These are phyloP conservation scores for Labia minor DNA, from an alignment of 2,888 invertebrate species.

Conservation along the genomic window DNA sequence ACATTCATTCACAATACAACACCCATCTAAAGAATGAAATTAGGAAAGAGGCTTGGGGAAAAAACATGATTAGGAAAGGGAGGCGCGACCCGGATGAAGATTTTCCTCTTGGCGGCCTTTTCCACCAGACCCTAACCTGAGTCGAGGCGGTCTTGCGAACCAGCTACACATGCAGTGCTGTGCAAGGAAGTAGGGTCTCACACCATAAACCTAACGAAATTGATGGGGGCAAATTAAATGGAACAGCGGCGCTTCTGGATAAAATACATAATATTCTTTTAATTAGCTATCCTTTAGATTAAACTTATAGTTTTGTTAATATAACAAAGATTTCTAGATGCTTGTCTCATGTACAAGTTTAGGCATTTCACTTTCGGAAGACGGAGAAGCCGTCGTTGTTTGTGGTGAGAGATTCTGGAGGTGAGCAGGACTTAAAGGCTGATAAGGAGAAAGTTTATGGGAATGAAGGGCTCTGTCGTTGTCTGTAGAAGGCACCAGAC, in stretches of 20 bases:
- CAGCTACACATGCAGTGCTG: slow-evolving; percentile 18
- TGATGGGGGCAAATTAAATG: slow-evolving; percentile 14
- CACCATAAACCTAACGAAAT: slow-evolving; percentile 13
- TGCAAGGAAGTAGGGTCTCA: slow-evolving; percentile 7
- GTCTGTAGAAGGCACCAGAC: slow-evolving; percentile 26
- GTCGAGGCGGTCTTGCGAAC: slow-evolving; percentile 13
- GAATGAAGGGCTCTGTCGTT: slow-evolving; percentile 24
- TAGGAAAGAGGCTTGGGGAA: slow-evolving; percentile 22
- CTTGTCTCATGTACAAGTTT: slow-evolving; percentile 61
- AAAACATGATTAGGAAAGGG: not conserved
- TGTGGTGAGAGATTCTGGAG: slow-evolving; percentile 28
- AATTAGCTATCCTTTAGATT: not conserved
- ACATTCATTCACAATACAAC: slow-evolving; percentile 29
- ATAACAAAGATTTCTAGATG: slow-evolving; percentile 40
- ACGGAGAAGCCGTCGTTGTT: slow-evolving; percentile 30
- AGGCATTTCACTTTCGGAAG: slow-evolving; percentile 41
- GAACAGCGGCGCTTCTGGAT: slow-evolving; percentile 8
- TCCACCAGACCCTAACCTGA: slow-evolving; percentile 15
- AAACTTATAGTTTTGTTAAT: not conserved
- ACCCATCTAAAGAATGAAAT: slow-evolving; percentile 27
- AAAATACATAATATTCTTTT: not conserved
- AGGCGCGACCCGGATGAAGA: slow-evolving; percentile 15
- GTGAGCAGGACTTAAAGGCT: slow-evolving; percentile 27
- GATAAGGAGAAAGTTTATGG: slow-evolving; percentile 26
- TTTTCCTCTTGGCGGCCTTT: not conserved